These are phyloP conservation scores for Meloe dianella DNA, from an alignment of 2,888 invertebrate species.

Conservation along the genomic window DNA sequence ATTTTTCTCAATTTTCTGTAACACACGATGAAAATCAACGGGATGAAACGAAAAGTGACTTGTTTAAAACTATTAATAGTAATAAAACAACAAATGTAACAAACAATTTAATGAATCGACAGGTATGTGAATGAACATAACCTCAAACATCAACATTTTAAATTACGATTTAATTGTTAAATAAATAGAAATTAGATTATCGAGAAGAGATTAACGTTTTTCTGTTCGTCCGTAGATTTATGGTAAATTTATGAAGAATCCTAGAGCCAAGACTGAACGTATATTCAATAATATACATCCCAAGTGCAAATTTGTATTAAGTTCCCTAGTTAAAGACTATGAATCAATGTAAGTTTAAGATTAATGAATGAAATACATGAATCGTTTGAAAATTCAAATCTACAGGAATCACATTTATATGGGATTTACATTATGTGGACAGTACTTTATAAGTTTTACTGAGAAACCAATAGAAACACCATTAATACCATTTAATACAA, in stretches of 20 bases:
- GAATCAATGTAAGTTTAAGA: constrained; percentile 49
- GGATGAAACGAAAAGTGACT: constrained; percentile 37
- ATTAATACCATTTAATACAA: constrained; percentile 37
- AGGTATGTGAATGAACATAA: constrained; percentile 46
- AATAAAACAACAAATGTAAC: constrained; percentile 43
- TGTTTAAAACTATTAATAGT: constrained; percentile 25
- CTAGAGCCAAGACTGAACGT: constrained; percentile 57
- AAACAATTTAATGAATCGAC: constrained; percentile 47
- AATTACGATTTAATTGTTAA: constrained; percentile 26
- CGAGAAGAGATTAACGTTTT: too few relatives aligned
- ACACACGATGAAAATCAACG: constrained; percentile 38
- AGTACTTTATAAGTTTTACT: constrained; percentile 87
- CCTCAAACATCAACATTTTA: constrained; percentile 42
- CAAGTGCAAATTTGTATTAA: constrained; percentile 52
- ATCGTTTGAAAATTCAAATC: constrained; percentile 30
- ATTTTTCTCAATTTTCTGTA: constrained; percentile 45
- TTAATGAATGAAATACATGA: not conserved
- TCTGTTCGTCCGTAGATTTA: constrained; percentile 48
- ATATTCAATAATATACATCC: constrained; percentile 55
- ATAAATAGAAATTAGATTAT: constrained; percentile 29
- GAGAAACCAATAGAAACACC: constrained; percentile 47
- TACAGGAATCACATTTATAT: constrained; percentile 88
- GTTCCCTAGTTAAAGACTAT: constrained; percentile 44
- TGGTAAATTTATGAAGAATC: constrained; percentile 54
- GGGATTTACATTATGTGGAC: constrained; percentile 94